A percentile compares a stretch with the other conserved stretches of the same genome.
phyloP scores from a whole-genome alignment of 2,113 vertebrate species.

The Coracopsis vasa region DNA sequence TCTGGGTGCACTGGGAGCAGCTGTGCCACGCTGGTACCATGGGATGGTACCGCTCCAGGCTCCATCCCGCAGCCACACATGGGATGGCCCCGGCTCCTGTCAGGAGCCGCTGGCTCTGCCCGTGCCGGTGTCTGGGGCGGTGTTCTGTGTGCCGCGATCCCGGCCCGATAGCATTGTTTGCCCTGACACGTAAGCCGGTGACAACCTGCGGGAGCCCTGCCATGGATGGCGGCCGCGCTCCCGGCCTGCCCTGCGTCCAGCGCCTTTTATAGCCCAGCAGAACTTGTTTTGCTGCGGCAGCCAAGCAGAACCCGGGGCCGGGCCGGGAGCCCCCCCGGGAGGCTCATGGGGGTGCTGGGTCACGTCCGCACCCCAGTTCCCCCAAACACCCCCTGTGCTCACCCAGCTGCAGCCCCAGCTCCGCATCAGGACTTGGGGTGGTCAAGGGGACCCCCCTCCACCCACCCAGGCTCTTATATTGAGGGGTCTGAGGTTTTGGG shows the following conservation, averaged over 20 bases:
- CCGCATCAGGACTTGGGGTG: rapidly evolving
- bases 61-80: rapidly evolving
- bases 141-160: constrained; percentile 37
- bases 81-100: rapidly evolving
- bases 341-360: background rate
- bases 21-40: no score
- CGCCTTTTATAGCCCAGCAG: constrained; percentile 55
- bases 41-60: no score
- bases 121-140: constrained; percentile 35
- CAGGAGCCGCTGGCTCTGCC: background rate
- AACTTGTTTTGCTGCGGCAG: constrained; percentile 58
- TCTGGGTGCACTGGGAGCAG: rapidly evolving
- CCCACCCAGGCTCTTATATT: background rate
- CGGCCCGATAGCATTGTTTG: constrained; percentile 62
- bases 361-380: background rate
- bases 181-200: constrained; percentile 50
- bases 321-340: background rate
- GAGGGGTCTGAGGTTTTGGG: background rate
- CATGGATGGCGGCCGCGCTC: constrained; percentile 30
- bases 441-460: rapidly evolving
- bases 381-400: rapidly evolving
- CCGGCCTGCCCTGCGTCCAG: constrained; percentile 16
- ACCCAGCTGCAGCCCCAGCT: rapidly evolving
- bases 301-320: constrained; percentile 11
- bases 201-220: constrained; percentile 27